Base-by-base conservation (phyloP, 37 sponge, comb jelly and placozoan species). In the Axinella damicornis region DNA sequence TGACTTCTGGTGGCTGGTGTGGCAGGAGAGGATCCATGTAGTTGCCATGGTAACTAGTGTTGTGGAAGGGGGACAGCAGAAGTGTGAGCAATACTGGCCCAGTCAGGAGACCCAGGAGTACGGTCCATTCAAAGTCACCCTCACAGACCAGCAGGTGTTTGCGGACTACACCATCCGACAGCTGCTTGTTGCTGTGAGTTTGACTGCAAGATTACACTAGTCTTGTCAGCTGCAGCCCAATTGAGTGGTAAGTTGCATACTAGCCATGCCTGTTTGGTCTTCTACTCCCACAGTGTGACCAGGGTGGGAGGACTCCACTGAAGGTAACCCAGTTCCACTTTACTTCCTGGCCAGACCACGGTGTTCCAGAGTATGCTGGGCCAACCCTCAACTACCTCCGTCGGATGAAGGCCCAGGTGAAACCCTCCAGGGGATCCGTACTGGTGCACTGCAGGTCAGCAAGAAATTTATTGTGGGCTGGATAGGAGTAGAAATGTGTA, bases 291-390 rank as follows among this genome's bases (percentile, higher is more conserved):
- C 46, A 46, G 46, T 46, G 46, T 46, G 46, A 46, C 4, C 4
- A 9, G 46, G 9, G 46, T 46, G 46, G 46, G 9, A 9, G 46
- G 46, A 46, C 4, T 9, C 46, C 4, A 46, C 46, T 46, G 54
- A 65, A 75, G 27, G 91, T 90, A 59, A 41, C 22, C 31, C 91
- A 90, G 53, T 87, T 80, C 40, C 91, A 90, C 81, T 90, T 90
- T 71, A 90, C 70, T 39, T 56, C 67, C 37, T 93, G 94, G 94
- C 94, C 94, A 57, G 90, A 93, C 56, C 92, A 91, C 33, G 92
- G 92, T 25, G 92, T 91, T 16, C 92, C 92, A 2, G 57, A 81
- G 69, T 87, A 81, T 62, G 76, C 89, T 41, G 79, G 73, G 25
- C 60, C 83, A 24, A 35, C 81, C 24, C 67, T 91, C 54, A 82